Base-by-base conservation (phyloP, 2,797 vertebrate species). In the Anguilla pacifica region DNA sequence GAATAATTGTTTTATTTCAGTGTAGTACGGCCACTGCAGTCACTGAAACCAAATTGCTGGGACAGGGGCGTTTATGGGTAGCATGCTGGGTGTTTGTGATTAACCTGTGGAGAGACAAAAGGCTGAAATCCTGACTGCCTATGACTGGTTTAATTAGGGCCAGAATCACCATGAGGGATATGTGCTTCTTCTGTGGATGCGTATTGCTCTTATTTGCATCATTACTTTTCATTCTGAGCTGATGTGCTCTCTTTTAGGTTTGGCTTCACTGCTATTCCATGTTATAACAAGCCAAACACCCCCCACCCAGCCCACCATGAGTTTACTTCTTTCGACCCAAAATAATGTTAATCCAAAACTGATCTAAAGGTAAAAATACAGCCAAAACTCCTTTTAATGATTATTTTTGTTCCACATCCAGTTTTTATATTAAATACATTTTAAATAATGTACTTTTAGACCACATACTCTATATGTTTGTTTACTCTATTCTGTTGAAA, bases 1-100 rank as follows among this genome's bases (percentile, higher is more conserved):
- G 39, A n/a, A 70, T 67, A 67, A 85, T 28, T 77, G 35, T 77
- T 77, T 77, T 77, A 77, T 43, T 6, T 77, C 35, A 5, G 79
- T 10, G 25, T 51, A 13, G 43, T 6, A 51, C 22, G 35, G 79
- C 46, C 25, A 81, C 74, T 19, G 25, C 1, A 64, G 55, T 82
- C 13, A 83, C 22, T 82, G 77, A 25, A 53, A 83, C 79, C 79
- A 87, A 59, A 83, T 53, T 87, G 79, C 43, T 67, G n/a, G 25
- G 43, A 53, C 79, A 10, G 11, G 13, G 46, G 25, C 25, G 22
- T 82, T 82, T 83, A 61, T 28, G 35, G 86, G 39, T 9, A 64
- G 28, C 57, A 22, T 67, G 35, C 55, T 61, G 59, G 49, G 79
- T 61, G 22, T 25, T 67, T 49, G 57, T n/a, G 86, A 70, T 87